These are phyloP conservation scores for Nemotelus pantherinus DNA, from an alignment of 2,888 invertebrate genomes.

Conservation along the genomic window DNA sequence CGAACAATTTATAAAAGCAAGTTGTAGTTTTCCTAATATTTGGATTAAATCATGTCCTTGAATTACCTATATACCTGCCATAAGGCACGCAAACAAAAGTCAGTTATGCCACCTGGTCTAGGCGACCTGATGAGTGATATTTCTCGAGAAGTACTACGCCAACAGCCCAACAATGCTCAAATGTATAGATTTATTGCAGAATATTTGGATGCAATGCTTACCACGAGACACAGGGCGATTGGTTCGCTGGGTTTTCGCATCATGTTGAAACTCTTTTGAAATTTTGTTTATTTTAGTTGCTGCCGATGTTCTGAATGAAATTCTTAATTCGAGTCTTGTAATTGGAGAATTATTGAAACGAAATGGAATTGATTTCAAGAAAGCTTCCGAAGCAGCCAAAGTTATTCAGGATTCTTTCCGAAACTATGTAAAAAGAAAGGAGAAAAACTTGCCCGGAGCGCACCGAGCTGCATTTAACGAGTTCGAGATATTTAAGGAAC, in stretches of 20 bases:
- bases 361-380: conserved; percentile 58
- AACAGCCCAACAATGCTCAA: conserved; percentile 69
- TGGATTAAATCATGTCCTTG: conserved; percentile 50
- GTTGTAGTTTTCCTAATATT: no score
- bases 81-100: conserved; percentile 57
- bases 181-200: conserved; percentile 75
- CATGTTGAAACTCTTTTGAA: not conserved
- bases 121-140: conserved; percentile 78
- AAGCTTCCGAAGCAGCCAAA: conserved; percentile 56
- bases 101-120: conserved; percentile 72
- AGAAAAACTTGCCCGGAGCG: conserved; percentile 52
- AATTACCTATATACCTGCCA: conserved; percentile 60
- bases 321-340: conserved; percentile 54
- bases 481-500: conserved; percentile 59
- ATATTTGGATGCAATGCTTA: conserved; percentile 73
- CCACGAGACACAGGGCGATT: conserved; percentile 69
- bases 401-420: conserved; percentile 60
- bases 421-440: conserved; percentile 52
- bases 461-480: conserved; percentile 56
- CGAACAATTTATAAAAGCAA: no score
- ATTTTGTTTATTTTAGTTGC: conserved; percentile 54
- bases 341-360: conserved; percentile 58
- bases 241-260: not conserved
- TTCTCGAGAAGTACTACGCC: conserved; percentile 77
- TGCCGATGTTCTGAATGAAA: conserved; percentile 57